Base-by-base conservation (phyloP, 2,888 invertebrate genomes). In the Tetheella fluctuosa region DNA sequence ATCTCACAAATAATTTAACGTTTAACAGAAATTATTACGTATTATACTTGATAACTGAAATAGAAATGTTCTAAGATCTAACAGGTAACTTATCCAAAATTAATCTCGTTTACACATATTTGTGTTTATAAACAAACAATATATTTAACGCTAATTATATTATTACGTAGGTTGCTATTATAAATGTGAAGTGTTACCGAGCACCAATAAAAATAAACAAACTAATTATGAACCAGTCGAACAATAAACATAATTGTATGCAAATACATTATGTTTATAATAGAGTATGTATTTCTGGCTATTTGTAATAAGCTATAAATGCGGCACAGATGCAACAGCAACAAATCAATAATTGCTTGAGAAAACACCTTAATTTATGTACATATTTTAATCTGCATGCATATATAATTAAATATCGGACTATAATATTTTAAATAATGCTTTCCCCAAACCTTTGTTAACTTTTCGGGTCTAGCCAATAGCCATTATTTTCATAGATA, bases 151-250 rank as follows among this genome's bases (percentile, higher is more conserved):
- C 34, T 55, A 34, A 55, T 37, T 55, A 55, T 23, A 55, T 55
- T 13, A 30, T 12, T 23, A 37, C 55, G 55, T 34, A 55, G 34
- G 55, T 37, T 34, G 23, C 54, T 54, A 17, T 28, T 55, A 55
- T 55, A 55, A 55, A 55, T 55, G 20, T 55, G 55, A 55, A 55
- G 34, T 55, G 55, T 34, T 55, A 55, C 55, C 55, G 55, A 20
- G 55, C 34, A 34, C 28, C 34, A 55, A 55, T 55, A 37, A 23
- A 55, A 55, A 34, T 55, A 55, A 55, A 55, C 55, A 55, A 55
- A 55, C 34, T 34, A 23, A 55, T 54, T 34, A 55, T 55, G 55
- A 34, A 55, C 55, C 55, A 37, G 55, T 23, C 7, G 10, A 55
- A 55, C 37, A 55, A 55, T 55, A 55, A 55, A 55, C 55, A 54